Conservation (phyloP, 53 echinoderm and acorn worm genomes). For the Holothuria leucospilota region DNA sequence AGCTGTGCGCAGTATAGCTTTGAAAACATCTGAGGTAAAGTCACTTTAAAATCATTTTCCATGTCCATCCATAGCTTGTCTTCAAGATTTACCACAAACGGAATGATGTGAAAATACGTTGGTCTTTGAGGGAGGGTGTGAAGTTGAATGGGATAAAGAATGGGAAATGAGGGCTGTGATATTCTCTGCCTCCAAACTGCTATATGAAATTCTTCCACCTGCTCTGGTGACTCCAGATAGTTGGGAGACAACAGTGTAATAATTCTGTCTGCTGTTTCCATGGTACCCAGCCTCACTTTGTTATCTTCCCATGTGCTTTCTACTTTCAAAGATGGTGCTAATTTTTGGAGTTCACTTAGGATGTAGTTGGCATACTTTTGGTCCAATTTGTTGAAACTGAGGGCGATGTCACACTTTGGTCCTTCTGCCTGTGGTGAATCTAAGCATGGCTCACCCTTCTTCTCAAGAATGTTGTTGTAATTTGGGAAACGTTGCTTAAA, state of each 20-base stretch:
- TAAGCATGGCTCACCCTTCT: background rate
- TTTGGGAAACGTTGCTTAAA: slow-evolving; percentile 21
- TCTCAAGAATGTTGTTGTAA: background rate
- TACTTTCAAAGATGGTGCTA: slow-evolving; percentile 58
- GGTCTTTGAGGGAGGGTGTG: slow-evolving; percentile 85
- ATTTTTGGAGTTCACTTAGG: slow-evolving; percentile 2
- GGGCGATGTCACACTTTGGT: slow-evolving; percentile 64
- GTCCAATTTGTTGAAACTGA: slow-evolving; percentile 78
- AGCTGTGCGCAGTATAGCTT: background rate
- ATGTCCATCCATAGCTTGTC: slow-evolving; percentile 67
- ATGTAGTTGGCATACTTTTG: slow-evolving; percentile 67
- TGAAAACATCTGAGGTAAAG: background rate
- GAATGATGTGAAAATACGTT: slow-evolving; percentile 82
- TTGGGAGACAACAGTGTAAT: slow-evolving; percentile 81
- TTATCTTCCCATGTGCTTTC: slow-evolving; percentile 54
- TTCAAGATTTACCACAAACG: slow-evolving; percentile 56
- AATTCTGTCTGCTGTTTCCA: slow-evolving; percentile 75
- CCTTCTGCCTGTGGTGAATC: background rate
- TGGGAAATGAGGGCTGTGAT: slow-evolving; percentile 40
- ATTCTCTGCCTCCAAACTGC: slow-evolving; percentile 84
- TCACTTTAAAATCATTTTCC: background rate
- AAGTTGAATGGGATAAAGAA: slow-evolving; percentile 77
- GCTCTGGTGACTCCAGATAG: slow-evolving; percentile 80
- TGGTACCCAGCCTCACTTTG: slow-evolving; percentile 62
- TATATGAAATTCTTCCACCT: slow-evolving; percentile 91